Percentiles rank a stretch among this genome's conserved stretches.
Conservation (phyloP, 1,140 invertebrate species). For the Bactericera cockerelli region DNA sequence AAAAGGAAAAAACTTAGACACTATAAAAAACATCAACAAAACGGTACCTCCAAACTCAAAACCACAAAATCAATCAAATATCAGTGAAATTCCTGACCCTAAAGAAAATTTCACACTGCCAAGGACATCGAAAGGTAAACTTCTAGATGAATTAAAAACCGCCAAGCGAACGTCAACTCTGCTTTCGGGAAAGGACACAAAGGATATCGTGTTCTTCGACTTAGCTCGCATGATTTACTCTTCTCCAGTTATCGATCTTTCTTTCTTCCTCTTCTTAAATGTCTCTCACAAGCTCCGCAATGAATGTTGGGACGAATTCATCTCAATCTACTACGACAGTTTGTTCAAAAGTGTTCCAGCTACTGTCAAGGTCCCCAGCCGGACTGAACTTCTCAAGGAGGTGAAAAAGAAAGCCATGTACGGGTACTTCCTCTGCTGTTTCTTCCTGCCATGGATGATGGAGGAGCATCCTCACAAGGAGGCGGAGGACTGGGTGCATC, state of each 20-base stretch:
- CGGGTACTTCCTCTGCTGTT: constrained; percentile 25
- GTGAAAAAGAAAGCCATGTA: constrained; percentile 25
- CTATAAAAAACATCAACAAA: too few relatives aligned
- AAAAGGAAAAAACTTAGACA: too few relatives aligned
- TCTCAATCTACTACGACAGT: neutral
- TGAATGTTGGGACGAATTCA: neutral
- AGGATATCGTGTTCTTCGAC: constrained; percentile 3
- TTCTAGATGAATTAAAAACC: too few relatives aligned
- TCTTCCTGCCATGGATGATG: constrained; percentile 24
- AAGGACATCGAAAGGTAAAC: too few relatives aligned
- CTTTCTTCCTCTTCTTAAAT: neutral
- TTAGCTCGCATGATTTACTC: neutral
- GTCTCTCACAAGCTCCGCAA: neutral
- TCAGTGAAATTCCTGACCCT: too few relatives aligned
- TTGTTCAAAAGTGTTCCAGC: neutral
- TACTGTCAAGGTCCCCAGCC: constrained; percentile 11
- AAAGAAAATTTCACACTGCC: too few relatives aligned
- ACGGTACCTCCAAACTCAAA: too few relatives aligned
- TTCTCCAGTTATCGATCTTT: constrained; percentile 9
- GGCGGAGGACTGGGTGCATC: neutral
- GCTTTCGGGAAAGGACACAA: too few relatives aligned
- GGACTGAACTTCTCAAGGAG: constrained; percentile 25
- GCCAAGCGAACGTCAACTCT: too few relatives aligned
- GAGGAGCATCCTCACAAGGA: neutral
- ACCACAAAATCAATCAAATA: too few relatives aligned